Conservation (phyloP, 2,113 vertebrate genomes). For the Nansenia antarctica region DNA sequence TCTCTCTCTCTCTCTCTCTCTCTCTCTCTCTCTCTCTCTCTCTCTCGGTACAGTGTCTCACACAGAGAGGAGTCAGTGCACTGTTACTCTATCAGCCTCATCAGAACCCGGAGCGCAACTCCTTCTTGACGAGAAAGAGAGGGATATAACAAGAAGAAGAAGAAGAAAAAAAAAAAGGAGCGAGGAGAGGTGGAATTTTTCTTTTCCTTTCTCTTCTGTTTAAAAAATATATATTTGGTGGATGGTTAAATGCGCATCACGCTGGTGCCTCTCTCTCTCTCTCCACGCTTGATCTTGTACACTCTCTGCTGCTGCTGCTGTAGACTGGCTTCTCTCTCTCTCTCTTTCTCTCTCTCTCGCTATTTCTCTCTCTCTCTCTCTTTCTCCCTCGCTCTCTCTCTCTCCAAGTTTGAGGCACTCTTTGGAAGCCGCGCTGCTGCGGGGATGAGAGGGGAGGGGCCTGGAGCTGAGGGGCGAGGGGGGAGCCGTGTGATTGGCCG, state of each 20-base stretch:
- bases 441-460: neutral
- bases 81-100: neutral
- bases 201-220: neutral
- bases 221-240: no score
- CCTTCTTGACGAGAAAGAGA: neutral
- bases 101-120: neutral
- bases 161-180: no score
- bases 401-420: constrained; percentile 11
- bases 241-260: neutral
- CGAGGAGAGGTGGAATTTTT: no score
- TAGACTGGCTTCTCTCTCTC: neutral
- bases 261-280: neutral
- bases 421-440: neutral
- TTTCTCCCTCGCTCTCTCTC: neutral
- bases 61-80: neutral
- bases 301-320: neutral
- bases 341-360: neutral
- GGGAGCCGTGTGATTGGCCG: neutral
- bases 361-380: constrained; percentile 7
- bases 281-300: neutral
- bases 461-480: neutral
- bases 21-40: neutral
- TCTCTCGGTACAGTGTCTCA: neutral
- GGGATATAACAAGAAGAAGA: neutral
- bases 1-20: neutral